These are phyloP conservation scores for Setipinna tenuifilis DNA, from an alignment of 2,797 vertebrate genomes.

Conservation along the genomic window DNA sequence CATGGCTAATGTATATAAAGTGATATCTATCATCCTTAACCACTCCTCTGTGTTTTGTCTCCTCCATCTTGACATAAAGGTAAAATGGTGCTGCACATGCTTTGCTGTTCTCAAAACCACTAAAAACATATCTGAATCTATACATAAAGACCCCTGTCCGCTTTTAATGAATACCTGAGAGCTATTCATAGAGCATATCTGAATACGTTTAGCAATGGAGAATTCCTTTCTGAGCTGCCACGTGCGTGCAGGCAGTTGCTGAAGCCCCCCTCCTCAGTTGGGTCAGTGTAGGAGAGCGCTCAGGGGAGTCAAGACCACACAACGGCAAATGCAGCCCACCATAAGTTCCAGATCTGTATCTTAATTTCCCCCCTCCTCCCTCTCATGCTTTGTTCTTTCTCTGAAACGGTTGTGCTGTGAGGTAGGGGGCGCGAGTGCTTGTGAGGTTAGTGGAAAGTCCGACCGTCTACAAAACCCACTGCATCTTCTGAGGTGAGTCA, in stretches of 20 bases:
- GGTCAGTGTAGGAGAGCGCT: neutral
- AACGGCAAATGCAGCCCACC: neutral
- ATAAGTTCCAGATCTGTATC: neutral
- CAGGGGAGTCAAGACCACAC: neutral
- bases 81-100: too few relatives aligned
- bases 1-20: neutral
- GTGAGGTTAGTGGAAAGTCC: constrained; percentile 3
- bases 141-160: too few relatives aligned
- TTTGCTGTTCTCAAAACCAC: too few relatives aligned
- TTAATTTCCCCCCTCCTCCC: neutral
- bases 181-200: too few relatives aligned
- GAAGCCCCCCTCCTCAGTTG: neutral
- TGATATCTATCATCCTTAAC: neutral
- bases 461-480: neutral
- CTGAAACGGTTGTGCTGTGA: neutral
- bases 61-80: too few relatives aligned
- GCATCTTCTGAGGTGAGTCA: neutral
- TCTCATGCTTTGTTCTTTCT: neutral
- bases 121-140: too few relatives aligned
- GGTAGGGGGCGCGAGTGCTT: neutral
- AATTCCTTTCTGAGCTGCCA: too few relatives aligned
- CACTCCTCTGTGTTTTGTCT: neutral
- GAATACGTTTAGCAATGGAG: too few relatives aligned
- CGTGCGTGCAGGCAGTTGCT: too few relatives aligned
- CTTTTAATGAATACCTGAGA: too few relatives aligned